phyloP scores from a whole-genome alignment of 2,888 invertebrate species.

The Crocallis elinguaria region DNA sequence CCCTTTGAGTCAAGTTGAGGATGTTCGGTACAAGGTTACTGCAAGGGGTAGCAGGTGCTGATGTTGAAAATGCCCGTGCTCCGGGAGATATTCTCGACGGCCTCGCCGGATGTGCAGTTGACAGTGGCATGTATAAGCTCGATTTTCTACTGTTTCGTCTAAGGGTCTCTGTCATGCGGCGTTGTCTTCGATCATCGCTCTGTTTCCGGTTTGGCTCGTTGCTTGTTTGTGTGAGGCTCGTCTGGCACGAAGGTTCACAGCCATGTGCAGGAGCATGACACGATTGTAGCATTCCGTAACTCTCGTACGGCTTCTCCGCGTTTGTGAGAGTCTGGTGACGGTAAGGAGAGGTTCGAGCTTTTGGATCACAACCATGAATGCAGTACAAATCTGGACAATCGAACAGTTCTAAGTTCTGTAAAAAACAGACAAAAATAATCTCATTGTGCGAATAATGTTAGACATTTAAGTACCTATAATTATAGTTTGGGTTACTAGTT shows the following conservation, averaged over 20 bases:
- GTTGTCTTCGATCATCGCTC: constrained; percentile 79
- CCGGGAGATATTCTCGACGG: constrained; percentile 69
- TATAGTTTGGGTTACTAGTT: too few relatives aligned
- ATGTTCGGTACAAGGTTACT: constrained; percentile 87
- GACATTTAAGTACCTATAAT: too few relatives aligned
- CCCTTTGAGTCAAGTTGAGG: constrained; percentile 85
- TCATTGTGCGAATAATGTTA: not conserved
- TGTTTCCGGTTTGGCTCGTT: constrained; percentile 88
- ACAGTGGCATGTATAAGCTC: constrained; percentile 89
- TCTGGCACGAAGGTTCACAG: constrained; percentile 89
- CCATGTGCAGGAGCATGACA: constrained; percentile 52
- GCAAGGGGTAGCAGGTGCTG: constrained; percentile 92
- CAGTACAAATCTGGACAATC: constrained; percentile 72
- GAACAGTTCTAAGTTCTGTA: constrained; percentile 67
- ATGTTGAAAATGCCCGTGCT: constrained; percentile 88
- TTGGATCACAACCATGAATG: constrained; percentile 52
- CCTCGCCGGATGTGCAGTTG: constrained; percentile 64
- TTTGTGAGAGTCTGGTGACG: constrained; percentile 57
- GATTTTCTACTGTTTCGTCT: constrained; percentile 83
- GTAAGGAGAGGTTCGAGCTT: constrained; percentile 69
- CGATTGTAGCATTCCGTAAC: constrained; percentile 62
- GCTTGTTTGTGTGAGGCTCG: constrained; percentile 91
- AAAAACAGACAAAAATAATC: not conserved
- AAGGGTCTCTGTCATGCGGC: constrained; percentile 65
- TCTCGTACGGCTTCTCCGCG: constrained; percentile 47